phyloP scores from a whole-genome alignment of 2,888 invertebrate genomes.

The Pandemis heparana region DNA sequence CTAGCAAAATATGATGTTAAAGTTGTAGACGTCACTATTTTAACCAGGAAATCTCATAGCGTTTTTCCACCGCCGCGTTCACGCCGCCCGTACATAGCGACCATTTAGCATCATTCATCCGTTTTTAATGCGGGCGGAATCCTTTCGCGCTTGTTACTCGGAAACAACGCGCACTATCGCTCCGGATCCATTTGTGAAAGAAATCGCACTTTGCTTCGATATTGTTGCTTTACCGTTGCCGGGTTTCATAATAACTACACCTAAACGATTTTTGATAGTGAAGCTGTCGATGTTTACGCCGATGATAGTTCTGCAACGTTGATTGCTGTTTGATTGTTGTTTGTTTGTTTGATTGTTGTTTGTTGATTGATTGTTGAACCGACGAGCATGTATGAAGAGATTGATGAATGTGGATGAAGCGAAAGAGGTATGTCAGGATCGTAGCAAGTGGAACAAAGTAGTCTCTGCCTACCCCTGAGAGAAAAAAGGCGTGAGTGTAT shows the following conservation, averaged over 20 bases:
- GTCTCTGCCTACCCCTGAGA: too few species aligned
- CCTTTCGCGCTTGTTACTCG: constrained; percentile 79
- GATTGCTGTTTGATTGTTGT: not conserved
- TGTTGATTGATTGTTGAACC: too few species aligned
- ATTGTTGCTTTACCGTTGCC: constrained; percentile 20
- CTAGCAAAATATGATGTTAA: too few species aligned
- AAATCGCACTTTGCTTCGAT: constrained; percentile 43
- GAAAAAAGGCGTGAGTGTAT: too few species aligned
- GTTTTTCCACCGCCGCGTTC: constrained; percentile 45
- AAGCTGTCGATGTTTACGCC: not conserved
- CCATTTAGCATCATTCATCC: constrained; percentile 82
- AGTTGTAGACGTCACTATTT: too few species aligned
- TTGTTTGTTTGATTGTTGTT: too few species aligned
- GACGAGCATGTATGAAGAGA: too few species aligned
- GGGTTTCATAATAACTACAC: constrained; percentile 1
- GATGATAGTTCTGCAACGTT: not conserved
- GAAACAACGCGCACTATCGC: constrained; percentile 64
- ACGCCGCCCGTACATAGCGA: constrained; percentile 63
- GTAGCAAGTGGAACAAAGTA: too few species aligned
- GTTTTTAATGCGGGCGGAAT: constrained; percentile 78
- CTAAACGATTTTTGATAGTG: not conserved
- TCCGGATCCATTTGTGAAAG: constrained; percentile 50
- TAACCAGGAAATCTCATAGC: not conserved
- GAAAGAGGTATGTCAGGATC: too few species aligned
- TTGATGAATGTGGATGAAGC: too few species aligned